phyloP scores from a whole-genome alignment of 2,113 vertebrate species.

The Scolopax mira region DNA sequence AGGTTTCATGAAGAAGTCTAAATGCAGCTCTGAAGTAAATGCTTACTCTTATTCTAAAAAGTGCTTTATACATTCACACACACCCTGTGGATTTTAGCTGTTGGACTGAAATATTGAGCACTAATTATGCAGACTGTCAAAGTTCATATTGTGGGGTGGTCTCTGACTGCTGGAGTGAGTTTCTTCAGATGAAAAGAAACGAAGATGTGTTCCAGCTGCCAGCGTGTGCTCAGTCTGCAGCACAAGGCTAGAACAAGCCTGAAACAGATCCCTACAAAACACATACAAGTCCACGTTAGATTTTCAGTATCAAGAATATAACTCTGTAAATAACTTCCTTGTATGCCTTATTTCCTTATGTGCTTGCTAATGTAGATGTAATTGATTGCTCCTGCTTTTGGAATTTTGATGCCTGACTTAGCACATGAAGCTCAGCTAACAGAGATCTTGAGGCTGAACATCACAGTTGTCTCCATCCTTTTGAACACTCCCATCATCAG shows the following conservation, averaged over 20 bases:
- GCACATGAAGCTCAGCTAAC: background rate
- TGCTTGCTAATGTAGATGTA: background rate
- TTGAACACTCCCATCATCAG: background rate
- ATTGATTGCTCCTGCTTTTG: background rate
- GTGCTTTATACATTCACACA: background rate
- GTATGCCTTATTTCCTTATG: background rate
- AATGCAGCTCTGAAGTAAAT: background rate
- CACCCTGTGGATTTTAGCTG: background rate
- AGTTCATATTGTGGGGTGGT: background rate
- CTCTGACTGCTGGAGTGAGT: background rate
- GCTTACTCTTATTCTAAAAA: background rate
- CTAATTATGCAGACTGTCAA: background rate
- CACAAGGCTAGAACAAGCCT: background rate
- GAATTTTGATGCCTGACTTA: background rate
- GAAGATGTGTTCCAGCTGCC: background rate
- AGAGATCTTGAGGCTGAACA: background rate
- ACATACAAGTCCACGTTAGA: fast-evolving
- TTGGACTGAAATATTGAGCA: background rate
- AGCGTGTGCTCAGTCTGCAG: background rate
- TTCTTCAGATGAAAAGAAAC: background rate
- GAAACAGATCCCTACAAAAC: background rate
- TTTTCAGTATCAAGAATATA: background rate
- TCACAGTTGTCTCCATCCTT: background rate
- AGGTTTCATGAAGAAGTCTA: background rate
- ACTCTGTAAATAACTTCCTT: background rate